These are phyloP conservation scores for Idaea straminata DNA, from an alignment of 2,888 invertebrate species.

Conservation along the genomic window DNA sequence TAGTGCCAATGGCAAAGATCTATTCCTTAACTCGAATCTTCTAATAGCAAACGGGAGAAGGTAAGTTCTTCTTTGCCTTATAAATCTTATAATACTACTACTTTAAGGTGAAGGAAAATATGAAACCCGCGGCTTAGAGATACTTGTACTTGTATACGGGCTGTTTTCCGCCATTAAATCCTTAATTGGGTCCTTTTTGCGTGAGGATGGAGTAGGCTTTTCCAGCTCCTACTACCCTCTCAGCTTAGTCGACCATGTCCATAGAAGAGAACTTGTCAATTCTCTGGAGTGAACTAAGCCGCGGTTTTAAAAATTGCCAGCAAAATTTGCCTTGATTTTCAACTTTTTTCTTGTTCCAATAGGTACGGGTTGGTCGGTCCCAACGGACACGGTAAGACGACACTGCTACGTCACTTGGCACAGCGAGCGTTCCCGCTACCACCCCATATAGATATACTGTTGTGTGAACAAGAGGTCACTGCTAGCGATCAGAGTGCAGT, in stretches of 20 bases:
- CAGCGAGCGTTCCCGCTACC: slow-evolving; percentile 95
- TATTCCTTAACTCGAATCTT: slow-evolving; percentile 97
- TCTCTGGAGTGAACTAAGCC: too few relatives aligned
- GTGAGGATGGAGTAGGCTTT: too few relatives aligned
- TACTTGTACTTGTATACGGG: too few relatives aligned
- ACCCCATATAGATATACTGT: slow-evolving; percentile 95
- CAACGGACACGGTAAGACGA: slow-evolving; percentile 99
- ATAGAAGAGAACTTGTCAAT: too few relatives aligned
- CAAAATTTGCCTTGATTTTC: too few relatives aligned
- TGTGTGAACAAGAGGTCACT: slow-evolving; percentile 99
- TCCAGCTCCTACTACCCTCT: too few relatives aligned
- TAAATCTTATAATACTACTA: not conserved
- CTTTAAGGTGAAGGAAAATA: too few relatives aligned
- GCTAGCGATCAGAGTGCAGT: slow-evolving; percentile 97
- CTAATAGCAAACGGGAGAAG: slow-evolving; percentile 95
- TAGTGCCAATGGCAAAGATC: slow-evolving; percentile 97
- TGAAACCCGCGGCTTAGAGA: too few relatives aligned
- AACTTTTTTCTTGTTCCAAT: not conserved
- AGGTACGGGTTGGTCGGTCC: slow-evolving; percentile 99
- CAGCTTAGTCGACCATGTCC: too few relatives aligned
- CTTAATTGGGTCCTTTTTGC: too few relatives aligned
- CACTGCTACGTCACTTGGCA: slow-evolving; percentile 94
- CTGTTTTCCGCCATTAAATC: too few relatives aligned
- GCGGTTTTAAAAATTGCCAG: too few relatives aligned
- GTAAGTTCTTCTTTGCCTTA: slow-evolving; percentile 86